Evolutionary conservation across 2,797 vertebrate genomes (phyloP).

Genomic region (Leptatherina wallacei): DNA sequence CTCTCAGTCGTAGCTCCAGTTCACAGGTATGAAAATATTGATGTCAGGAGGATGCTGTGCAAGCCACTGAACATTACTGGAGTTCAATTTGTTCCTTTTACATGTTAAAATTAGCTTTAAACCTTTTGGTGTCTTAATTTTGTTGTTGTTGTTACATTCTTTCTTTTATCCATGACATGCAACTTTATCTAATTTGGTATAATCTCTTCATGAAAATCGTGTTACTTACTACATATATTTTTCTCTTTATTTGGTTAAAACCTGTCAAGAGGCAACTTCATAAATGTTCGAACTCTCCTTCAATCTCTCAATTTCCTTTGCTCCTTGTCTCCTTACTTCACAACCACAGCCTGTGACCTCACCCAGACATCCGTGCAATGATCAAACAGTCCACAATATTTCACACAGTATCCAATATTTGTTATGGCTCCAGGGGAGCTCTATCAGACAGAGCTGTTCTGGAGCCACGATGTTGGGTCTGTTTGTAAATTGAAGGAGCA

Average conservation of each 20-base stretch:
- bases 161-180: neutral
- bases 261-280: neutral
- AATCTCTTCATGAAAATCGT: neutral
- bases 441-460: too few relatives aligned
- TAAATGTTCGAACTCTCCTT: neutral
- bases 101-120: neutral
- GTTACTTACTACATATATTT: neutral
- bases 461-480: too few relatives aligned
- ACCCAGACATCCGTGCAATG: too few relatives aligned
- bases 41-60: neutral
- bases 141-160: neutral
- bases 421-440: too few relatives aligned
- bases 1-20: neutral
- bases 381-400: too few relatives aligned
- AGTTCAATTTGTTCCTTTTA: neutral
- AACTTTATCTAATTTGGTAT: neutral
- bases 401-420: too few relatives aligned
- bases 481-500: neutral
- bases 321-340: neutral
- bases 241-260: constrained; percentile 8
- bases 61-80: neutral
- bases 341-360: neutral
- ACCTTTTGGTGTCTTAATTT: neutral
- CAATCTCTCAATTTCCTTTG: neutral
- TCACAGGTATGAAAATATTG: constrained; percentile 2